Base-by-base conservation (phyloP, 2,797 vertebrate genomes). In the Thaleichthys pacificus region DNA sequence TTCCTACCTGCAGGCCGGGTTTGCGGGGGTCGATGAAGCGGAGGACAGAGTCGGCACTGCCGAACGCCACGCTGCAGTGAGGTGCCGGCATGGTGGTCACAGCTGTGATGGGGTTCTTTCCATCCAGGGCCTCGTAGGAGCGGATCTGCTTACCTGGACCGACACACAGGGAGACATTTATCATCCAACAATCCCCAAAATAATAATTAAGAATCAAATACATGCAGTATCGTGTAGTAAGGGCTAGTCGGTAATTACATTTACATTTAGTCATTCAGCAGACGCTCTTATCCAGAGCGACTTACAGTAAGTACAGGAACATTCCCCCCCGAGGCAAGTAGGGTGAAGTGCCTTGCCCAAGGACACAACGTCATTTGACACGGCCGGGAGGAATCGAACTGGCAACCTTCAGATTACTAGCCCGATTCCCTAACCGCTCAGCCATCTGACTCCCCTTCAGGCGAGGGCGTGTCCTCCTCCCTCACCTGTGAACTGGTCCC, bases 21-120 rank as follows among this genome's bases (percentile, higher is more conserved):
- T 99, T 98, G 80, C 98, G 95, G 74, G 95, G 95, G 80, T 99
- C 98, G 47, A 99, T 95, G 88, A 99, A 99, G 74, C 97, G 96
- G 69, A 99, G 94, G 77, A 97, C 93, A 0, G 97, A 98, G 90
- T 99, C 98, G 0, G 97, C 95, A 0, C 96, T 96, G 84, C 96
- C 97, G 87, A 96, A 94, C 19, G 95, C 93, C 77, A 99, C 91
- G 70, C 97, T 97, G 92, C 93, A 93, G 69, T 97, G 91, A 32
- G 98, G 98, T 28, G 97, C 93, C 0, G 98, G 97, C 97, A 99
- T 97, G 56, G 96, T 93, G 35, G 94, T 92, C 80, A 98, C 94
- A 0, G 97, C 96, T 0, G 96, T 99, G 89, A 99, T 93, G 60
- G 97, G 97, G 77, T 95, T 95, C 84, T 96, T 97, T 71, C 93